phyloP scores from a whole-genome alignment of 2,797 vertebrate species.

The Echeneis naucrates region DNA sequence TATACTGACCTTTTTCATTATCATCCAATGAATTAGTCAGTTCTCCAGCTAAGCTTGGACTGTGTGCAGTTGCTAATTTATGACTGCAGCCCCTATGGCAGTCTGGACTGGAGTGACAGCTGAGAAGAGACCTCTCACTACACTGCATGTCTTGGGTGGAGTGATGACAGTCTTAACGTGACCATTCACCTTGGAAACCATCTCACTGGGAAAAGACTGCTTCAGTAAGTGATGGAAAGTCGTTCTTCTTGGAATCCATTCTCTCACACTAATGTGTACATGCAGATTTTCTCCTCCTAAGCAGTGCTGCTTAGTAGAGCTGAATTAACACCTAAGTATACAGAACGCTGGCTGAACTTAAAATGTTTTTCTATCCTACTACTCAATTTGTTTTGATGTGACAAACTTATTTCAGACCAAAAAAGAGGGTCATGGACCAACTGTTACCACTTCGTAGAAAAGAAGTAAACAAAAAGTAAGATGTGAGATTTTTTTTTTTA shows the following conservation, averaged over 20 bases:
- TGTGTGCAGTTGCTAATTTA: conserved; percentile 7
- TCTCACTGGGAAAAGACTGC: conserved; percentile 36
- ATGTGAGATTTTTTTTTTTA: neutral
- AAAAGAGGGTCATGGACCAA: neutral
- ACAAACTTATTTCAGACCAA: neutral
- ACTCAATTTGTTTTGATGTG: neutral
- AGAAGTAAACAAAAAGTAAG: neutral
- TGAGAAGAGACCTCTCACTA: conserved; percentile 26
- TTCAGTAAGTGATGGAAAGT: conserved; percentile 54
- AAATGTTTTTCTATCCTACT: neutral
- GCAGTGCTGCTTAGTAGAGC: neutral
- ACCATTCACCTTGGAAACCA: conserved; percentile 45
- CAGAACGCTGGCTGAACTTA: conserved; percentile 12
- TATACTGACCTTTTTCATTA: neutral
- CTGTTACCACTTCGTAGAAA: neutral
- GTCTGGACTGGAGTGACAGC: conserved; percentile 28
- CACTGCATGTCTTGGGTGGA: conserved; percentile 30
- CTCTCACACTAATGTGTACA: conserved; percentile 48
- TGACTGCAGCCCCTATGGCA: conserved; percentile 2
- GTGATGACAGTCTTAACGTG: conserved; percentile 49
- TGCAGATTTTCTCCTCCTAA: conserved; percentile 21
- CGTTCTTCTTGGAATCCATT: conserved; percentile 47
- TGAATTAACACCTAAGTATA: conserved; percentile 30
- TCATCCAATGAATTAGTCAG: neutral
- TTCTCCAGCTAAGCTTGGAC: neutral